phyloP scores from a whole-genome alignment of 2,888 invertebrate species.

The Carabus problematicus region DNA sequence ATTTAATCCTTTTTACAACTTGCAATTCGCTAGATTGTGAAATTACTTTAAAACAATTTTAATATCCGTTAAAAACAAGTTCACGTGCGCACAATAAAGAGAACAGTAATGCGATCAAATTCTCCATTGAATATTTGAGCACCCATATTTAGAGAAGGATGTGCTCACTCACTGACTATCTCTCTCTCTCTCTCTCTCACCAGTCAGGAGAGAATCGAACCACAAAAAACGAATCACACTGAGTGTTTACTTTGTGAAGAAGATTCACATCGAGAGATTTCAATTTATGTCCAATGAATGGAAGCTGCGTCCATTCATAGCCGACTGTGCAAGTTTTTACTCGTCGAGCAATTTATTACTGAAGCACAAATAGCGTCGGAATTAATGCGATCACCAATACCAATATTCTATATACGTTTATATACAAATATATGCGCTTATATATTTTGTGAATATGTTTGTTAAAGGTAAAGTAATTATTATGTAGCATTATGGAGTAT shows the following conservation, averaged over 20 bases:
- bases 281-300: slow-evolving; percentile 34
- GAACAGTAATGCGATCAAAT: slow-evolving; percentile 7
- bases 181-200: no score
- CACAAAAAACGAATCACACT: slow-evolving; percentile 32
- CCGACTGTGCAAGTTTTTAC: slow-evolving; percentile 26
- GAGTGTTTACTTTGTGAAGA: slow-evolving; percentile 37
- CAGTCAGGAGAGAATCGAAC: slow-evolving; percentile 3
- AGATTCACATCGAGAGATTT: slow-evolving; percentile 30
- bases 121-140: not conserved
- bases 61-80: no score
- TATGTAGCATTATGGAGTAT: no score
- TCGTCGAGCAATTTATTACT: slow-evolving; percentile 27
- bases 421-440: no score
- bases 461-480: no score
- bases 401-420: no score
- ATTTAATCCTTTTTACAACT: no score
- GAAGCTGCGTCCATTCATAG: slow-evolving; percentile 31
- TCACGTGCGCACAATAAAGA: slow-evolving; percentile 1
- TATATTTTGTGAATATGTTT: no score
- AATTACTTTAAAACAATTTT: no score
- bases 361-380: slow-evolving; percentile 19
- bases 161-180: no score
- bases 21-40: no score
- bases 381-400: slow-evolving; percentile 13
- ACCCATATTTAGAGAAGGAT: no score